Conservation (phyloP, 1,140 invertebrate genomes). For the Papilio machaon region DNA sequence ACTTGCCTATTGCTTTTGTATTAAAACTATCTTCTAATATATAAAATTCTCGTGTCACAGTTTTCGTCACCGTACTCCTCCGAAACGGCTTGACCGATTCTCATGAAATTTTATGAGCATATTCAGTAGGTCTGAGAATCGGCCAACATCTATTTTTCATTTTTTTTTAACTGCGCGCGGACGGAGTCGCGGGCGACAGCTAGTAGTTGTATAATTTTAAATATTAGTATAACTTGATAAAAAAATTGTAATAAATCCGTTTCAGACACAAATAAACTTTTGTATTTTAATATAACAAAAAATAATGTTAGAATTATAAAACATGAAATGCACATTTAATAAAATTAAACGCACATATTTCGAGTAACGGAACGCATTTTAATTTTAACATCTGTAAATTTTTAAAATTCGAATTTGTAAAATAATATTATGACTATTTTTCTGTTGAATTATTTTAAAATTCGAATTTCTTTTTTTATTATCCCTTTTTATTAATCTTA, state of each 20-base stretch:
- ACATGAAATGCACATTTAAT: neutral
- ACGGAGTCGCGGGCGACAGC: no score
- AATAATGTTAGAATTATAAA: neutral
- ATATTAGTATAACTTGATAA: neutral
- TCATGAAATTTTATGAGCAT: no score
- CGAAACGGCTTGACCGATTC: no score
- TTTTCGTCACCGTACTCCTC: no score
- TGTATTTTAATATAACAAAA: neutral
- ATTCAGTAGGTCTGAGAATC: no score
- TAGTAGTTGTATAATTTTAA: no score
- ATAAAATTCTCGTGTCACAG: no score
- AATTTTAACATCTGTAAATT: conserved; percentile 26
- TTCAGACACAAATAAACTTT: neutral
- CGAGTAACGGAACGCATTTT: conserved; percentile 39
- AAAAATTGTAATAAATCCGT: neutral
- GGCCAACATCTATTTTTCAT: no score
- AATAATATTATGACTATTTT: conserved; percentile 6
- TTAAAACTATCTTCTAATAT: no score
- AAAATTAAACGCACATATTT: conserved; percentile 14
- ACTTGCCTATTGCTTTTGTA: no score
- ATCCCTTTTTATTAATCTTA: neutral
- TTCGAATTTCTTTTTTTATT: neutral
- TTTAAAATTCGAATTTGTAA: neutral
- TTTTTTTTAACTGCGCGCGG: no score
- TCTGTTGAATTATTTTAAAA: no score